These are phyloP conservation scores for Neoitamus cyanurus DNA, from an alignment of 2,888 invertebrate genomes.

Conservation along the genomic window DNA sequence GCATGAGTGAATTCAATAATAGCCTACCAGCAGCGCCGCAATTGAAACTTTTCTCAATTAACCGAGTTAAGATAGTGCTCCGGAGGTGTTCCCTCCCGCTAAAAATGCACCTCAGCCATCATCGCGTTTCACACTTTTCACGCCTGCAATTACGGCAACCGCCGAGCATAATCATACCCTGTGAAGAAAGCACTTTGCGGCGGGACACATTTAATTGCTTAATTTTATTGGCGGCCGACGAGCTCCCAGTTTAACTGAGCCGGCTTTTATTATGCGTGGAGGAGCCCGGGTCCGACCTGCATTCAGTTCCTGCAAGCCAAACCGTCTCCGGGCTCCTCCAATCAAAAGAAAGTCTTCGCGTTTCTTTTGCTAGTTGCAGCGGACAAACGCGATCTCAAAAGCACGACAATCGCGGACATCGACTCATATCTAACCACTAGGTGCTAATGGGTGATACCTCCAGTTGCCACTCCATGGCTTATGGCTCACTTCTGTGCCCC, in stretches of 20 bases:
- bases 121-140: conserved; percentile 38
- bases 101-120: neutral
- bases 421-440: neutral
- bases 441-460: neutral
- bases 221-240: conserved; percentile 15
- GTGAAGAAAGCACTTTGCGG: neutral
- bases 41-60: conserved; percentile 48
- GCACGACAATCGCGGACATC: neutral
- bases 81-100: conserved; percentile 10
- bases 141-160: conserved; percentile 45
- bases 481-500: neutral
- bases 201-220: conserved; percentile 39
- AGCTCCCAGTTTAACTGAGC: neutral
- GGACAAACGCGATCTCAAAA: neutral
- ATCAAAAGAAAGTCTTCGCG: neutral
- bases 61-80: conserved; percentile 46
- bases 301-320: neutral
- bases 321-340: neutral
- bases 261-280: neutral
- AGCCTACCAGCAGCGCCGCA: conserved; percentile 34
- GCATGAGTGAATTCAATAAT: conserved; percentile 47
- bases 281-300: neutral
- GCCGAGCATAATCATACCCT: neutral
- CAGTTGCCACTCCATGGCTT: neutral
- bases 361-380: neutral